phyloP scores from a whole-genome alignment of 2,888 invertebrate species.

The Ethmia dodecea region DNA sequence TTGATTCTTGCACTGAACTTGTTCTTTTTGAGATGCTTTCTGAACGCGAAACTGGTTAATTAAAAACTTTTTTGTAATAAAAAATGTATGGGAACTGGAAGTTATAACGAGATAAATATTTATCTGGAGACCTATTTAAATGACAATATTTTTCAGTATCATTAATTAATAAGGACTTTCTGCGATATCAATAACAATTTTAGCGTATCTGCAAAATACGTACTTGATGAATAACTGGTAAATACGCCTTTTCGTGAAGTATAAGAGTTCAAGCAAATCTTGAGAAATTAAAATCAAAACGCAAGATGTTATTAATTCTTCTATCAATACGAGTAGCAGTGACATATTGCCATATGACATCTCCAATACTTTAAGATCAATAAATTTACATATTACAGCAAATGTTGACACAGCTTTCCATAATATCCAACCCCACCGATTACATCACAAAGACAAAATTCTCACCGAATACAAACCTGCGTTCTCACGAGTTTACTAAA shows the following conservation, averaged over 20 bases:
- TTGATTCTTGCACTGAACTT: conserved; percentile 30
- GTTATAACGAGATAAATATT: no score
- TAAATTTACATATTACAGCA: conserved; percentile 20
- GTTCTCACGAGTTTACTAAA: conserved; percentile 51
- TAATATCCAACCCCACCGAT: conserved; percentile 65
- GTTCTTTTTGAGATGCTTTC: conserved; percentile 18
- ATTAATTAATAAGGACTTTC: no score
- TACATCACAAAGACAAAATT: conserved; percentile 48
- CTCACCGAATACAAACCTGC: conserved; percentile 46
- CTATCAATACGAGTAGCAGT: neutral
- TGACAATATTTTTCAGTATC: no score
- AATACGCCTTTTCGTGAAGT: no score
- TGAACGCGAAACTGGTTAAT: conserved; percentile 23
- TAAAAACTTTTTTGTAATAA: no score
- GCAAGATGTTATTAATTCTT: neutral
- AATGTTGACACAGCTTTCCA: conserved; percentile 73
- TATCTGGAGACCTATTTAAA: no score
- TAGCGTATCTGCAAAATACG: no score
- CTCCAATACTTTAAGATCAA: conserved; percentile 6
- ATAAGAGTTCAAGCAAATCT: no score
- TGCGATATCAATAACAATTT: no score
- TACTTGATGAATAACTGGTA: no score
- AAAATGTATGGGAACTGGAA: no score
- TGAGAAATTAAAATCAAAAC: no score
- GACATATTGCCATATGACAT: neutral